phyloP scores from a whole-genome alignment of 2,888 invertebrate genomes.

The Eupithecia exiguata region DNA sequence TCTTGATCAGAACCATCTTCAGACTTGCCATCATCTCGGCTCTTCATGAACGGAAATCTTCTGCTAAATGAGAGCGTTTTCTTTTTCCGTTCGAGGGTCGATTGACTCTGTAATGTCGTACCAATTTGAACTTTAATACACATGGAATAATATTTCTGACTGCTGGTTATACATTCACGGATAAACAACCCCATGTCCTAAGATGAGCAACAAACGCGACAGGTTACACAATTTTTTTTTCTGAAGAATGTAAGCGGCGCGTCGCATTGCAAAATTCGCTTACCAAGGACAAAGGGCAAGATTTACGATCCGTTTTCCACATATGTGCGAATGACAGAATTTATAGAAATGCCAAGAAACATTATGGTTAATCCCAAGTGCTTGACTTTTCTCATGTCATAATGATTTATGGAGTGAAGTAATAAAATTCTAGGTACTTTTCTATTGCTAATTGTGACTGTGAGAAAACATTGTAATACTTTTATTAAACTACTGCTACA shows the following conservation, averaged over 20 bases:
- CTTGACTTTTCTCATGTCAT: neutral
- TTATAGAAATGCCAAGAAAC: neutral
- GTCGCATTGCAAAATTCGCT: neutral
- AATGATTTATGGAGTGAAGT: neutral
- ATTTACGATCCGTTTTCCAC: neutral
- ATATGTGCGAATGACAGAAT: neutral
- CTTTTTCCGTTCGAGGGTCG: slow-evolving; percentile 97
- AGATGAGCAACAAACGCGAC: neutral
- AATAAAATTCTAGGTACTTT: neutral
- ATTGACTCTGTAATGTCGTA: slow-evolving; percentile 86
- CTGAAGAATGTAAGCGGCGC: neutral
- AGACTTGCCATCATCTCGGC: slow-evolving; percentile 97
- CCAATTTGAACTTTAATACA: neutral
- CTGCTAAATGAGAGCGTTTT: slow-evolving; percentile 99
- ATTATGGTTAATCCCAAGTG: neutral
- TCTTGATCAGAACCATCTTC: slow-evolving; percentile 98
- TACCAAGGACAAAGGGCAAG: neutral
- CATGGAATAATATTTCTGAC: neutral
- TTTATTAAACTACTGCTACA: neutral
- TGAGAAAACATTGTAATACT: neutral
- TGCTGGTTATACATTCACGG: neutral
- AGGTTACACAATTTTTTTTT: neutral
- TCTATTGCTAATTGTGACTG: neutral
- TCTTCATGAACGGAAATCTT: slow-evolving; percentile 99
- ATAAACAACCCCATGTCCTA: neutral